These are phyloP conservation scores for Oxyscelio sp. DNA, from an alignment of 2,888 invertebrate genomes.

Conservation along the genomic window DNA sequence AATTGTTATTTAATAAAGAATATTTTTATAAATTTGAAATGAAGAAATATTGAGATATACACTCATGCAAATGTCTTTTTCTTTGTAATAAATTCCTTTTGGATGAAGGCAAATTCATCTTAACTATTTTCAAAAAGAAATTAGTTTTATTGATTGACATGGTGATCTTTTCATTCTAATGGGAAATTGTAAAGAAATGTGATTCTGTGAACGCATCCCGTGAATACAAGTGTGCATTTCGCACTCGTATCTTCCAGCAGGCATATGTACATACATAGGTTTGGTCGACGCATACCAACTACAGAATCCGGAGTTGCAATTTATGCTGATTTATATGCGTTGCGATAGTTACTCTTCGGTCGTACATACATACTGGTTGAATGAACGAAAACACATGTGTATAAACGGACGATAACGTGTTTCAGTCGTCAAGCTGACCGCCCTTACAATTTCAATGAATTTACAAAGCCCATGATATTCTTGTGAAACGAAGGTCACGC, in stretches of 20 bases:
- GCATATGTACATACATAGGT: slow-evolving; percentile 63
- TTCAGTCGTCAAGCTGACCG: slow-evolving; percentile 51
- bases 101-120: too few species aligned
- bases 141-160: slow-evolving; percentile 44
- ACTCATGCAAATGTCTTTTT: too few species aligned
- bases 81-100: too few species aligned
- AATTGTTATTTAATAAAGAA: too few species aligned
- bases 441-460: slow-evolving; percentile 59
- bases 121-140: slow-evolving; percentile 50
- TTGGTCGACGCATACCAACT: slow-evolving; percentile 82
- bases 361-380: slow-evolving; percentile 43
- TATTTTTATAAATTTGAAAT: too few species aligned
- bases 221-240: slow-evolving; percentile 57
- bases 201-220: slow-evolving; percentile 17
- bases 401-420: slow-evolving; percentile 58
- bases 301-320: slow-evolving; percentile 85
- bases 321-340: slow-evolving; percentile 87
- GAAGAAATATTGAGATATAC: too few species aligned
- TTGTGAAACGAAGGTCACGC: slow-evolving; percentile 47
- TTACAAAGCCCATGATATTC: slow-evolving; percentile 45
- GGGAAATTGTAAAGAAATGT: slow-evolving; percentile 50
- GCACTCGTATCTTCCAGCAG: slow-evolving; percentile 59
- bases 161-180: slow-evolving; percentile 45
- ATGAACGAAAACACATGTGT: slow-evolving; percentile 27
- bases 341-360: slow-evolving; percentile 76